Evolutionary conservation across 2,888 invertebrate species (phyloP), one percentile per base, ranked within the genome.

Genomic region (Trichogramma dendrolimi): DNA sequence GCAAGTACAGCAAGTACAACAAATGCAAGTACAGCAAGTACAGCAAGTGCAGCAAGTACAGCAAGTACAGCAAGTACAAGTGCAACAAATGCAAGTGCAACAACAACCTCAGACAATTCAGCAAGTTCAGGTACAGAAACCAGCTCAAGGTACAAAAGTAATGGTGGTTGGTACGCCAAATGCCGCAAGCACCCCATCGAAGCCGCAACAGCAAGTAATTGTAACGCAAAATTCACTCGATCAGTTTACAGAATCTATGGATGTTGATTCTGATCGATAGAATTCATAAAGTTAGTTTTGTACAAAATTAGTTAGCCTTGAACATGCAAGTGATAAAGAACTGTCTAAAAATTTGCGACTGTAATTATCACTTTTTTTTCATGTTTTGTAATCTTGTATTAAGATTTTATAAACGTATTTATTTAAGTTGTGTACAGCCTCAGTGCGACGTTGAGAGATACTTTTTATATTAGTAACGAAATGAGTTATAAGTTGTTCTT

Each of bases 91-190:
- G 7, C 55, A 55, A 55, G 59, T 48, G 8, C 59, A 59, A 42
- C 44, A 59, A 14, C 48, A 48, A n/a, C 27, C 27, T 8, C 58
- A 40, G 57, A 11, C n/a, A 39, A 14, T 38, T 52, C 53, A 48
- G 44, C 58, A 55, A 27, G 62, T 57, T 40, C 64, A 58, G 44
- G 52, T 49, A 2, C 62, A 65, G 14, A 65, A 73, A 65, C 61
- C 74, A 38, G 46, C 70, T 14, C 77, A 76, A 54, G 78, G 79
- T 43, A 78, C 82, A 39, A 84, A 84, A 71, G 69, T 84, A 61
- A 83, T 84, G 8, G 81, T 84, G 11, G 82, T 84, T 54, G 80
- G 81, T 65, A 79, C 81, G 77, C 71, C 81, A 0, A 71, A 71
- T 57, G 75, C 71, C 27, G 27, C 27, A 27, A 27, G 27, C 27